A percentile compares a stretch with the other conserved stretches of the same genome.
These are phyloP conservation scores for Abramis brama DNA, from an alignment of 2,113 vertebrate genomes.

Conservation along the genomic window DNA sequence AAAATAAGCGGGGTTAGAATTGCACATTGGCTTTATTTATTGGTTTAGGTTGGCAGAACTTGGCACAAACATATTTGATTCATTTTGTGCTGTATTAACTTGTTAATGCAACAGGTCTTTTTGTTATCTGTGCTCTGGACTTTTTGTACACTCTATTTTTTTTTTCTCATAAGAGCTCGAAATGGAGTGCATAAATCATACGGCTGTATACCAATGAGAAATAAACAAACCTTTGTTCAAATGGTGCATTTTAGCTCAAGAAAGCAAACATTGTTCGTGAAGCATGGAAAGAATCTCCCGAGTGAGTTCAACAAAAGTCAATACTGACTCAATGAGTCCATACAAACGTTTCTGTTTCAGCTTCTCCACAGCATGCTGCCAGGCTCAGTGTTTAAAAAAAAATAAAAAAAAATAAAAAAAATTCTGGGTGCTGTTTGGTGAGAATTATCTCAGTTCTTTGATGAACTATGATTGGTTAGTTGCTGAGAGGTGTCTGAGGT, in stretches of 20 bases:
- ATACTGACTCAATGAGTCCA: constrained; percentile 15
- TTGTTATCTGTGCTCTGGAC: not conserved
- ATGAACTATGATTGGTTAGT: constrained; percentile 9
- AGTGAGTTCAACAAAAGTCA: constrained; percentile 34
- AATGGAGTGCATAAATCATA: not conserved
- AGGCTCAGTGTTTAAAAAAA: not conserved
- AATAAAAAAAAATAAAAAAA: too few species aligned
- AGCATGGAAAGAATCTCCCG: constrained; percentile 39
- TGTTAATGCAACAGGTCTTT: constrained; percentile 24
- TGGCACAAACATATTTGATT: not conserved
- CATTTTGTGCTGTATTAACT: not conserved
- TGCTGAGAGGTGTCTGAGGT: not conserved
- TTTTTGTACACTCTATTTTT: not conserved
- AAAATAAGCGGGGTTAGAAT: not conserved
- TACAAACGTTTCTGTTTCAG: constrained; percentile 15
- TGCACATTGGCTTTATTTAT: not conserved
- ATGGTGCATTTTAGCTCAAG: constrained; percentile 25
- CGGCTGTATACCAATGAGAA: not conserved
- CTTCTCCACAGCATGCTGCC: constrained; percentile 11
- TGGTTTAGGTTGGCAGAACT: not conserved
- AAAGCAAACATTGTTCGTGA: constrained; percentile 19
- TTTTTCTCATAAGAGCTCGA: not conserved
- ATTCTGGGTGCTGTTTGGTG: constrained; percentile 8
- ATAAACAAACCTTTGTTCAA: constrained; percentile 25
- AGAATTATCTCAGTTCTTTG: not conserved